Evolutionary conservation across 2,113 vertebrate genomes (phyloP).

Genomic region (Neotoma lepida): DNA sequence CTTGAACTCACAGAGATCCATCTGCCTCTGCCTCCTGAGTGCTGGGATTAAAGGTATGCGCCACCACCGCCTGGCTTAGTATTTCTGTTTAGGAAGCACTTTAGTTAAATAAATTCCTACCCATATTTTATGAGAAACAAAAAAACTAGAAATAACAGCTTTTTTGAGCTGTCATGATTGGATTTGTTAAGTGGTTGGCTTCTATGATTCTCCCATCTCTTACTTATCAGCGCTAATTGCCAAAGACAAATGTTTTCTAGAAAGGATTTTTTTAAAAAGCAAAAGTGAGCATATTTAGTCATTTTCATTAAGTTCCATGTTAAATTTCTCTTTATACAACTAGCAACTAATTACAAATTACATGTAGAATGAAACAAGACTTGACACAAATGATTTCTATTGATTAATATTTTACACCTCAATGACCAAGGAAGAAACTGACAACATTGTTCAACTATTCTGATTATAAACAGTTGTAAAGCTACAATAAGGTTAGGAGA

Average conservation of each 20-base stretch:
- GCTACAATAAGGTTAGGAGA: not conserved
- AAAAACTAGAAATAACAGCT: not conserved
- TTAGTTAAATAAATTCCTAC: not conserved
- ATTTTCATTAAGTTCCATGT: not conserved
- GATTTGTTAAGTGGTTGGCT: not conserved
- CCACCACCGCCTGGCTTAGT: too few relatives aligned
- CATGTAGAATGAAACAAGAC: not conserved
- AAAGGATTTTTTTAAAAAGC: not conserved
- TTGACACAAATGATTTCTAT: not conserved
- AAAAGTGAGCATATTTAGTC: not conserved
- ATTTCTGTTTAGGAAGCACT: slow-evolving; percentile 26
- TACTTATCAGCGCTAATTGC: not conserved
- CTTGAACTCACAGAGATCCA: too few relatives aligned
- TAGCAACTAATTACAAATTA: not conserved
- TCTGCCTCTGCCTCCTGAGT: too few relatives aligned
- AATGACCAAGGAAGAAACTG: not conserved
- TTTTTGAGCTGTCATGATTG: not conserved
- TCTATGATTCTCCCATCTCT: not conserved
- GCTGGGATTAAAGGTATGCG: too few relatives aligned
- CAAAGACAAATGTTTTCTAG: not conserved
- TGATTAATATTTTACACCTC: not conserved
- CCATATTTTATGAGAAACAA: slow-evolving; percentile 37
- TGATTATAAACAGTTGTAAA: not conserved
- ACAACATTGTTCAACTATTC: not conserved
- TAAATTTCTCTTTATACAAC: not conserved